Evolutionary conservation across 2,888 invertebrate species (phyloP), one percentile per base, ranked within the genome.

Genomic region (Drosophila eohydei): DNA sequence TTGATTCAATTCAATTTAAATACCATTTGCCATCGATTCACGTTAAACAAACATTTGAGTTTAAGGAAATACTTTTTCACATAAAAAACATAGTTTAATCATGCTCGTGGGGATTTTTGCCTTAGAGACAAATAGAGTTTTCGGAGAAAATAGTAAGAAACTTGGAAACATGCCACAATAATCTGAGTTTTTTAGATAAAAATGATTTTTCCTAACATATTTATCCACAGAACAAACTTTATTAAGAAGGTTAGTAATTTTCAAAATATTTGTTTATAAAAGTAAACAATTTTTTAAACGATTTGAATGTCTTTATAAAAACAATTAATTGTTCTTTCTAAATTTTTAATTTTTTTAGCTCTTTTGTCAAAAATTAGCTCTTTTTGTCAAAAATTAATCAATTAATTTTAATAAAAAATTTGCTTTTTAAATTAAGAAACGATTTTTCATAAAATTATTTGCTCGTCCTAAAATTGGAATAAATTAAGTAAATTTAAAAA

Each of bases 1-100:
- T 54, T 63, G 46, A 26, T 50, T 58, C 12, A 28, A 21, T 44
- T 54, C 9, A 28, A 44, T 44, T 26, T 21, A 14, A 54, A 55
- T 34, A 21, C 43, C 41, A 46, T 44, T 57, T 56, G 14, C 26
- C n/a, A 26, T n/a, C 36, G 51, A 11, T 30, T 71, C 54, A 59
- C 55, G 71, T 16, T 71, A 51, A 46, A 7, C 43, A 65, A 65
- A 51, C 36, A 64, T n/a, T 50, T 40, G 16, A 11, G 21, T 56
- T 34, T 6, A 28, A 16, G 12, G 34, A 46, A 14, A 32, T 51
- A 4, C 2, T 50, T 43, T 70, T 62, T 54, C 14, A 43, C 38
- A 38, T 58, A 71, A 71, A 26, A 32, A 14, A 8, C 12, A 54
- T 30, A n/a, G n/a, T 16, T 2, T 30, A 28, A 38, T 30, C 40